Evolutionary conservation across 2,797 vertebrate genomes (phyloP).

Genomic region (Cephalopachus bancanus): DNA sequence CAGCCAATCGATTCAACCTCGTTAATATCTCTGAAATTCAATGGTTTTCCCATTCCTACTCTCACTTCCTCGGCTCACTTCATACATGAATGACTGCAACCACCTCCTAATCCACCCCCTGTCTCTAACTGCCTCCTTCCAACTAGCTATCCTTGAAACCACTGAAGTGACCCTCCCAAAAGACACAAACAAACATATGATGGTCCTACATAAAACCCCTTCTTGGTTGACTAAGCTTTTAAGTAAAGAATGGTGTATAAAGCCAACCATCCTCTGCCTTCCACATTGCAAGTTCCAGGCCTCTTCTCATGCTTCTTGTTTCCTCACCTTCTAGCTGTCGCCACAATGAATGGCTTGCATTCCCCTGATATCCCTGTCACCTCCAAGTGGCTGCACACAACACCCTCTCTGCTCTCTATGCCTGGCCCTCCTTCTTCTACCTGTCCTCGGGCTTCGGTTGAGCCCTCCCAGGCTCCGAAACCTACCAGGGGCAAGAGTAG

Average conservation of each 20-base stretch:
- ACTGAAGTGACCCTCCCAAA: background rate
- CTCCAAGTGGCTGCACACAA: no score
- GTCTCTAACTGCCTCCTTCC: background rate
- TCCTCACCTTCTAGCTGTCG: background rate
- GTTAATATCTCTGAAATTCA: background rate
- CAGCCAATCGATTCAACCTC: background rate
- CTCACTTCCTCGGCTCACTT: background rate
- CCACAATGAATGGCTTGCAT: background rate
- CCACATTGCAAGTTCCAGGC: background rate
- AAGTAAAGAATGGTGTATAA: background rate
- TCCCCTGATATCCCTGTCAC: background rate
- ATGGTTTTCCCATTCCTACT: no score
- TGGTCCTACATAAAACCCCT: background rate
- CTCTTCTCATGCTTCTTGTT: background rate
- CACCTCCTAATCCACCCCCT: background rate
- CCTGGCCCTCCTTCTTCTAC: background rate
- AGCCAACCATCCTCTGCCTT: background rate
- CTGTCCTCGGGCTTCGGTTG: background rate
- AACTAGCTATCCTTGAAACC: background rate
- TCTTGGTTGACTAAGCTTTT: background rate
- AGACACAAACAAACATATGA: background rate
- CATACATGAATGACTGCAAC: background rate
- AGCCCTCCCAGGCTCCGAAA: background rate
- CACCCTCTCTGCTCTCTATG: background rate
- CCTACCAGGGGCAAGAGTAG: accelerated